Base-by-base conservation (phyloP, 2,888 invertebrate genomes). In the Agrochola lota region DNA sequence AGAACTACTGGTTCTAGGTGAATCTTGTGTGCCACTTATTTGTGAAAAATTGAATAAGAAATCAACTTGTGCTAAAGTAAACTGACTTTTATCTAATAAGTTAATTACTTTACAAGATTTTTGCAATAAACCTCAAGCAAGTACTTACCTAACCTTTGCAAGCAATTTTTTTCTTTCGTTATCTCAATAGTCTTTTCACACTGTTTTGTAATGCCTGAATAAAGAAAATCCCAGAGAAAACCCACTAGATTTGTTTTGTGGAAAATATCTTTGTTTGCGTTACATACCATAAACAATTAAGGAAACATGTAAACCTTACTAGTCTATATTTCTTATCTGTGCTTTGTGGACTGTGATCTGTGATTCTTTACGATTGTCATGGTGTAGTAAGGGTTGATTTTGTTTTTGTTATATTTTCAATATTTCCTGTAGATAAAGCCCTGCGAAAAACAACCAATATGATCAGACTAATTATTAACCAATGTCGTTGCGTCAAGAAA, bases 331-430 rank as follows among this genome's bases (percentile, higher is more conserved):
- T 84, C 35, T 77, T 62, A 79, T 80, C 85, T 87, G 76, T 77
- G 75, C 46, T 66, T 70, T 71, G 66, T 79, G 68, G 59, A 71
- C 75, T 81, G 82, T 85, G 85, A 77, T 81, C 75, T 81, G 82
- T 85, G 85, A 77, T 81, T 88, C 84, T 83, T 83, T 87, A 88
- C 87, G 91, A 92, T 91, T 95, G 88, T 96, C 95, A 96, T 95
- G 95, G 95, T 95, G 93, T 94, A 87, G 35, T 93, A 94, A 92
- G 94, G 94, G 95, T 95, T 95, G 94, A 96, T 92, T 95, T 96
- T 96, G 95, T 95, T 96, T 95, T 95, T 94, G 91, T 93, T 92
- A 90, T 87, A 93, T 91, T 94, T 93, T 94, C 92, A 89, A 86
- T 90, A 92, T 90, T 89, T 93, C 91, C 85, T 84, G 86, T 89